A percentile compares a stretch with the other conserved stretches of the same genome.
Evolutionary conservation across 2,113 vertebrate genomes (phyloP).

Genomic region (Dascyllus trimaculatus): DNA sequence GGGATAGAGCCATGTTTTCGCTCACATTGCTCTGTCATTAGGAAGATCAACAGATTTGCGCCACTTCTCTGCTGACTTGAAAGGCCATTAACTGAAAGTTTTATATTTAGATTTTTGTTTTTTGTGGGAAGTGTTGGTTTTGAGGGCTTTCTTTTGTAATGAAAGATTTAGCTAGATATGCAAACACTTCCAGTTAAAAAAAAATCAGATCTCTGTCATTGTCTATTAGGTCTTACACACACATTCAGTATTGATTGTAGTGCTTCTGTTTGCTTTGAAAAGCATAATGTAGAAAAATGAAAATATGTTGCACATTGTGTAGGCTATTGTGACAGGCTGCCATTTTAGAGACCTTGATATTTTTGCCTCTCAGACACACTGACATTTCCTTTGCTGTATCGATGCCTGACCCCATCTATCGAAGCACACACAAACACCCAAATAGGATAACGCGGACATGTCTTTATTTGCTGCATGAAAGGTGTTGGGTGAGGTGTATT

Average conservation of each 20-base stretch:
- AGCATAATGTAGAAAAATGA: background rate
- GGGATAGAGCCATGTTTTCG: conserved; percentile 64
- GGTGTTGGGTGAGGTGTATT: conserved; percentile 5
- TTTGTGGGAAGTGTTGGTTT: background rate
- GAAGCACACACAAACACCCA: background rate
- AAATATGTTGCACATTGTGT: background rate
- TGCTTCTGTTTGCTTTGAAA: background rate
- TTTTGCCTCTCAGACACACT: conserved; percentile 11
- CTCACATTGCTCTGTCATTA: conserved; percentile 60
- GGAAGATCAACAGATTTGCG: conserved; percentile 52
- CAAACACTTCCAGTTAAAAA: background rate
- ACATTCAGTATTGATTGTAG: background rate
- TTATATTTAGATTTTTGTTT: background rate
- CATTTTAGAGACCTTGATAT: conserved; percentile 16
- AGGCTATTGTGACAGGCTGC: conserved; percentile 3
- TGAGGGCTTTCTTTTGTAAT: background rate
- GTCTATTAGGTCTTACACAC: background rate
- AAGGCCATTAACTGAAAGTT: conserved; percentile 1
- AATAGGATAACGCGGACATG: background rate
- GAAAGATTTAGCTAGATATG: background rate
- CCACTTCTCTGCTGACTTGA: conserved; percentile 21
- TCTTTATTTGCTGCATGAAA: conserved; percentile 2
- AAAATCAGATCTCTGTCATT: background rate
- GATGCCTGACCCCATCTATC: background rate
- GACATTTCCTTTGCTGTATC: conserved; percentile 27